phyloP scores from a whole-genome alignment of 2,888 invertebrate genomes.

The Stenodema calcarata region DNA sequence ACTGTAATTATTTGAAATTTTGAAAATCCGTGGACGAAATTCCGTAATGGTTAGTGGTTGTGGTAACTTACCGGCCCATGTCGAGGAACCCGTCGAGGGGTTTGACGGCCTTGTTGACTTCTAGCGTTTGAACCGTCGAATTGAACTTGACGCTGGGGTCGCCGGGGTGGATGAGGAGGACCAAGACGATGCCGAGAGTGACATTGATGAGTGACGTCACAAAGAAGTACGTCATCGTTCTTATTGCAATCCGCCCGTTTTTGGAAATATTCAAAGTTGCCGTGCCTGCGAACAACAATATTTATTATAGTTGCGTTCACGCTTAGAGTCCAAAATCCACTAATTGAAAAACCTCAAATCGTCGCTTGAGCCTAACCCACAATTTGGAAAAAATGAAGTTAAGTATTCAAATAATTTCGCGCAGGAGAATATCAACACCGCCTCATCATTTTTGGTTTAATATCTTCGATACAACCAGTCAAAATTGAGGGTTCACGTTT shows the following conservation, averaged over 20 bases:
- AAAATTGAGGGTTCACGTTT: no score
- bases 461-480: no score
- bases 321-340: no score
- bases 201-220: constrained; percentile 82
- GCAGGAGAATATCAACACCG: no score
- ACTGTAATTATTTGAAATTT: neutral
- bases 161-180: constrained; percentile 79
- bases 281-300: constrained; percentile 67
- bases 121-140: constrained; percentile 40
- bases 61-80: constrained; percentile 76
- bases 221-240: constrained; percentile 81
- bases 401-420: no score
- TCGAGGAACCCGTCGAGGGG: constrained; percentile 87
- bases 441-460: no score
- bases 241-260: constrained; percentile 84
- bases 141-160: constrained; percentile 64
- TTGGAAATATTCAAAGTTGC: constrained; percentile 85
- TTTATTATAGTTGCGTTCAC: no score
- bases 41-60: neutral
- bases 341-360: no score
- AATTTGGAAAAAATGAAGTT: no score
- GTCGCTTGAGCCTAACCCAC: no score
- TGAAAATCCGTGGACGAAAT: neutral
- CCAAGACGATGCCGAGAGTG: constrained; percentile 76
- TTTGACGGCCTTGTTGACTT: constrained; percentile 65